Conservation (phyloP, 2,113 vertebrate genomes). For the Trichomycterus rosablanca region DNA sequence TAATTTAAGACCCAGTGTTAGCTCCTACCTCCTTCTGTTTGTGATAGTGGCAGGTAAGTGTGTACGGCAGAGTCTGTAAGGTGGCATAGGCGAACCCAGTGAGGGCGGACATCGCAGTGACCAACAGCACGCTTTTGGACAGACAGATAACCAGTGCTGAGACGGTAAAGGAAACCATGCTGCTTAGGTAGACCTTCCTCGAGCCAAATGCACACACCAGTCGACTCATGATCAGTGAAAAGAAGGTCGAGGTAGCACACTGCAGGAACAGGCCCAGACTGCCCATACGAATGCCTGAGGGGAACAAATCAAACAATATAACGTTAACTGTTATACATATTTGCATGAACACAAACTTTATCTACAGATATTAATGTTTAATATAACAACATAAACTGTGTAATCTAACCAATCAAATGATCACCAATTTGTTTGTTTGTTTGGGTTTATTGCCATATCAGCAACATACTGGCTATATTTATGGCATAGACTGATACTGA, state of each 20-base stretch:
- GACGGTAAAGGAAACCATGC: conserved; percentile 70
- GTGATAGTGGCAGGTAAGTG: conserved; percentile 74
- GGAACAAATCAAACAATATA: too few species aligned
- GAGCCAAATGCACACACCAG: conserved; percentile 66
- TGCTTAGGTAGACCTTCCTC: conserved; percentile 67
- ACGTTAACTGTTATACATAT: too few species aligned
- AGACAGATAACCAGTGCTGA: conserved; percentile 67
- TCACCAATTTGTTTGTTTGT: too few species aligned
- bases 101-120: conserved; percentile 67
- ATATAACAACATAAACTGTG: too few species aligned
- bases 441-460: too few species aligned
- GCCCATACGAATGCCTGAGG: conserved; percentile 72
- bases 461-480: too few species aligned
- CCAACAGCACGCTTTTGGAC: conserved; percentile 64
- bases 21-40: conserved; percentile 66
- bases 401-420: too few species aligned
- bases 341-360: too few species aligned
- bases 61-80: conserved; percentile 74
- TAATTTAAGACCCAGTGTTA: too few species aligned
- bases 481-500: too few species aligned
- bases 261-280: conserved; percentile 75
- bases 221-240: conserved; percentile 69
- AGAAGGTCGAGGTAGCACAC: conserved; percentile 73
- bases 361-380: too few species aligned
- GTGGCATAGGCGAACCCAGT: conserved; percentile 73